Percentiles rank a stretch among this genome's conserved stretches.
Conservation (phyloP, 2,888 invertebrate genomes). For the Drosophila recens region DNA sequence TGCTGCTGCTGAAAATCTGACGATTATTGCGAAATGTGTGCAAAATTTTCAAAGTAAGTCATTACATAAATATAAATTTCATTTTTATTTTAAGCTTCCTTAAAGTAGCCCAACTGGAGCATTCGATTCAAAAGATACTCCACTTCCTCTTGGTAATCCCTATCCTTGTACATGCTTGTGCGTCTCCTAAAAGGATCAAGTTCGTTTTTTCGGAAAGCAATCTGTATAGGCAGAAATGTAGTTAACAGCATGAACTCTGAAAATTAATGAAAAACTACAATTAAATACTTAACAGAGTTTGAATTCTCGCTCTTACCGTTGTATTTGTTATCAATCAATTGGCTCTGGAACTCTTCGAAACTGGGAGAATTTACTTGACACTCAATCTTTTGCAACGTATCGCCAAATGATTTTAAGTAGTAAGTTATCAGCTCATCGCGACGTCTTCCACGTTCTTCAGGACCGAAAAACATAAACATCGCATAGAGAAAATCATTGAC, state of each 20-base stretch:
- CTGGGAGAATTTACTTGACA: constrained; percentile 58
- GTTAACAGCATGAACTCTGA: constrained; percentile 42
- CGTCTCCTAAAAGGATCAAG: constrained; percentile 46
- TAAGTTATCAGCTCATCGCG: constrained; percentile 60
- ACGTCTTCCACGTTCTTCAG: constrained; percentile 46
- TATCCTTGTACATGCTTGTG: constrained; percentile 33
- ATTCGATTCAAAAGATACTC: constrained; percentile 49
- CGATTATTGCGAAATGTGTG: too few relatives aligned
- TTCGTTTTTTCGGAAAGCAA: constrained; percentile 22
- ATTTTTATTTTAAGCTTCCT: neutral
- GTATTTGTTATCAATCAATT: constrained; percentile 49
- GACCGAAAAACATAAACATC: constrained; percentile 63
- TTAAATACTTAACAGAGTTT: constrained; percentile 12
- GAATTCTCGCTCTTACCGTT: constrained; percentile 53
- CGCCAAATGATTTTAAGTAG: constrained; percentile 57
- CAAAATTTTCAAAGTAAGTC: too few relatives aligned
- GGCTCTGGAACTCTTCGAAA: constrained; percentile 51
- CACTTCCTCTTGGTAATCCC: constrained; percentile 42
- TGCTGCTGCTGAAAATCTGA: too few relatives aligned
- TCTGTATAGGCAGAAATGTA: constrained; percentile 47
- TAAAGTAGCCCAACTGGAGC: constrained; percentile 58
- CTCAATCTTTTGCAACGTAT: constrained; percentile 55
- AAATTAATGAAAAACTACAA: neutral
- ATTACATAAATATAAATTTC: too few relatives aligned
- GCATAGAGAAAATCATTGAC: constrained; percentile 68